Base-by-base conservation (phyloP, 92 coral and sea anemone species). In the Palythoa grandiflora region DNA sequence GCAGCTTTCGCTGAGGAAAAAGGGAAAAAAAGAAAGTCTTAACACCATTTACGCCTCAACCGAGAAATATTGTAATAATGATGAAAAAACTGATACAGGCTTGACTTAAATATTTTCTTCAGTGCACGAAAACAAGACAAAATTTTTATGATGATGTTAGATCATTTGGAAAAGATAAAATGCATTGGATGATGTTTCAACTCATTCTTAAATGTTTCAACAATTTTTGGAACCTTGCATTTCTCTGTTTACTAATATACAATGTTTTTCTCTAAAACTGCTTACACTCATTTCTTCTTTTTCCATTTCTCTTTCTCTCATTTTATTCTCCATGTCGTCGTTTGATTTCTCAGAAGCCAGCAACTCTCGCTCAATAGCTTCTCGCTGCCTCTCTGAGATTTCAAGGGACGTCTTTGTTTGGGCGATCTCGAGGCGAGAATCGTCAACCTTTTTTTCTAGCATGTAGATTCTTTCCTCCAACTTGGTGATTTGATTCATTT, bases 381-480 rank as follows among this genome's bases (percentile, higher is more conserved):
- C 94, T 59, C 85, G 84, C 84, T 91, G 92, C 71, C 85, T 91
- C 77, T 84, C 68, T 12, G 92, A 89, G 74, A 91, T 89, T 68
- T 91, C 94, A 81, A 91, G 84, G 9, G 91, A 47, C 9, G 94
- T 91, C 79, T 89, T 88, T 72, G 90, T 88, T 59, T 89, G 89
- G 2, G 94, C 87, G 10, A 88, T 37, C 44, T 88, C 92, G 20
- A 88, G 92, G 38, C 94, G 90, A 75, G 89, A 85, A 15, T 74
- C 93, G 59, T 93, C 93, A 37, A 95, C 78, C 38, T 83, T 93
- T n/a, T 61, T 88, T 73, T 95, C 93, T 39, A 93, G 80, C 11
- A 78, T 79, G 21, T n/a, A 78, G 83, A 91, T 91, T 65, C 85
- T 68, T 68, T 51, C 75, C 60, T 93, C 93, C 88, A 93, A 78